Conservation (phyloP, 1,140 invertebrate species). For the Aphelenchoides besseyi region DNA sequence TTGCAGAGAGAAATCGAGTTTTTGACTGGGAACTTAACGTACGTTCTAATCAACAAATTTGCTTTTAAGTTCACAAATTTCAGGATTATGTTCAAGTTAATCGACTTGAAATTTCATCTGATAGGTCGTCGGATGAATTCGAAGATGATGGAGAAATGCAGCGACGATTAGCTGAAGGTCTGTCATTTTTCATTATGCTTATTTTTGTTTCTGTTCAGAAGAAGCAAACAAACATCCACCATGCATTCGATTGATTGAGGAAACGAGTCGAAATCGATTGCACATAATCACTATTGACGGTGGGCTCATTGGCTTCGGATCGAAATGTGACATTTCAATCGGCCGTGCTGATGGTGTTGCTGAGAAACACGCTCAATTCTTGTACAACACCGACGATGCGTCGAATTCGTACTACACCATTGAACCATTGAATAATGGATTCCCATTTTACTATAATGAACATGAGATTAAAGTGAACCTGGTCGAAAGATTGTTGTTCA, state of each 20-base stretch:
- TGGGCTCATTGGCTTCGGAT: not conserved
- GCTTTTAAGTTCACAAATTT: no score
- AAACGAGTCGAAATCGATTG: not conserved
- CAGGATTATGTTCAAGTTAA: no score
- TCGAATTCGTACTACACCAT: not conserved
- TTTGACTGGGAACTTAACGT: not conserved
- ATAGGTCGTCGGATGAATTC: constrained; percentile 11
- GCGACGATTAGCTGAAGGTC: constrained; percentile 13
- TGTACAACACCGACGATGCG: constrained; percentile 4
- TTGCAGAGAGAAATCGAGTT: not conserved
- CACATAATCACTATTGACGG: constrained; percentile 25
- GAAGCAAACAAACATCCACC: constrained; percentile 13
- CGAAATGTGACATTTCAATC: constrained; percentile 18
- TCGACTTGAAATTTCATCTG: no score
- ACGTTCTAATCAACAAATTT: no score
- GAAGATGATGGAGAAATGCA: not conserved
- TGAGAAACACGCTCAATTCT: constrained; percentile 21
- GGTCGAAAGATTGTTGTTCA: constrained; percentile 1
- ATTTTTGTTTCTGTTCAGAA: not conserved
- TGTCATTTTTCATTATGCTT: not conserved
- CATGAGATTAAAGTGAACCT: no score
- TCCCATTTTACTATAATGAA: not conserved
- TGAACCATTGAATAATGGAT: not conserved
- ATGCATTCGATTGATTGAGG: constrained; percentile 21
- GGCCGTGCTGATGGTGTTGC: not conserved